Conservation (phyloP, 1,140 invertebrate species). For the Monomorium pharaonis region DNA sequence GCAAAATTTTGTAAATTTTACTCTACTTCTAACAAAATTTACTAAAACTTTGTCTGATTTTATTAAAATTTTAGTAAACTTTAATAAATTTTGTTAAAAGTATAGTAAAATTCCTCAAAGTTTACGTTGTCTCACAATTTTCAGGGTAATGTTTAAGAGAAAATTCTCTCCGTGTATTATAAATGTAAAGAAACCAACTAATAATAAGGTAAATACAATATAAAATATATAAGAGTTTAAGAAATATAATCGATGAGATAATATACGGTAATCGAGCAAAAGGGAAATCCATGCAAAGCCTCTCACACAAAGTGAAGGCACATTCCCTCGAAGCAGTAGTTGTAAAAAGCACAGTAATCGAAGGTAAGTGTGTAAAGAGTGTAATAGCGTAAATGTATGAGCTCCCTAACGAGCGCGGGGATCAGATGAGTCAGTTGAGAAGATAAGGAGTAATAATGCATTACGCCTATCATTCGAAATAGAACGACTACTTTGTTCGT, state of each 20-base stretch:
- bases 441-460: conserved; percentile 34
- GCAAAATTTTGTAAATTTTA: too few relatives aligned
- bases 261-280: not conserved
- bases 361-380: not conserved
- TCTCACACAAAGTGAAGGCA: not conserved
- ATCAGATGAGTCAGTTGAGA: conserved; percentile 6
- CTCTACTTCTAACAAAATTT: too few relatives aligned
- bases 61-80: too few relatives aligned
- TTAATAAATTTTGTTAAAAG: too few relatives aligned
- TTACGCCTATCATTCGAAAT: conserved; percentile 32
- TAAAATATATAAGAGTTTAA: not conserved
- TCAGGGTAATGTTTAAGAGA: too few relatives aligned
- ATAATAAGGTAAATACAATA: not conserved
- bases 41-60: too few relatives aligned
- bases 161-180: too few relatives aligned
- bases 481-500: not conserved
- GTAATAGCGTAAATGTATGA: conserved; percentile 7
- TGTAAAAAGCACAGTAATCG: conserved; percentile 1
- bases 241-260: not conserved
- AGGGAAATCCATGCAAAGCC: conserved; percentile 13
- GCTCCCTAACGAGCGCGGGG: not conserved
- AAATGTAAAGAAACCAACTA: not conserved
- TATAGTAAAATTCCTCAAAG: too few relatives aligned
- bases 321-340: not conserved
- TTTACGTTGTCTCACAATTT: too few relatives aligned